Evolutionary conservation across 2,113 vertebrate genomes (phyloP).

Genomic region (Jacana jacana): DNA sequence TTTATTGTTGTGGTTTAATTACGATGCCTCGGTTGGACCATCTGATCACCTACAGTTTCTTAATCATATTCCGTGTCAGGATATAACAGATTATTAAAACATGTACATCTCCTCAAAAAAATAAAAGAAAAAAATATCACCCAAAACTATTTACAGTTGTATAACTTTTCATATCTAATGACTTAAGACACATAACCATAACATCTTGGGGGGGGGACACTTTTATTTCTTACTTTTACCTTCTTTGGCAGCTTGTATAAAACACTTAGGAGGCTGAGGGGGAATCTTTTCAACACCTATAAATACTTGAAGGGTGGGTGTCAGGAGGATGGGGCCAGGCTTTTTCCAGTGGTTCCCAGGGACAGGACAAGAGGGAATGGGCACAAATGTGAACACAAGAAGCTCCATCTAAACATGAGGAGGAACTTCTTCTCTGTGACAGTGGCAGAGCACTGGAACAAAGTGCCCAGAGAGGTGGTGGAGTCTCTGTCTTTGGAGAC

Average conservation of each 20-base stretch:
- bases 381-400: no score
- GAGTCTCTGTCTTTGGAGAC: no score
- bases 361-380: no score
- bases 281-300: no score
- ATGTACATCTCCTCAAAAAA: not conserved
- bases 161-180: fast-evolving
- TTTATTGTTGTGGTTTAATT: not conserved
- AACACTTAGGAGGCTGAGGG: not conserved
- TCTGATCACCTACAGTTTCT: not conserved
- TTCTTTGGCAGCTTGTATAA: not conserved
- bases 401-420: no score
- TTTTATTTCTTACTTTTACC: not conserved
- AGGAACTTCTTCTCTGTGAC: no score
- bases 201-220: fast-evolving
- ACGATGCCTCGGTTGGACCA: not conserved
- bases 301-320: no score
- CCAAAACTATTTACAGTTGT: fast-evolving
- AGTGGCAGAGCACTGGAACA: no score
- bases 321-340: no score
- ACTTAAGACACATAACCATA: not conserved
- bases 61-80: not conserved
- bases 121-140: no score
- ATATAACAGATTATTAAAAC: not conserved
- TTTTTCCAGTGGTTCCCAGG: no score
- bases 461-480: no score